Evolutionary conservation across 2,888 invertebrate species (phyloP).

Genomic region (Escarpia spicata): DNA sequence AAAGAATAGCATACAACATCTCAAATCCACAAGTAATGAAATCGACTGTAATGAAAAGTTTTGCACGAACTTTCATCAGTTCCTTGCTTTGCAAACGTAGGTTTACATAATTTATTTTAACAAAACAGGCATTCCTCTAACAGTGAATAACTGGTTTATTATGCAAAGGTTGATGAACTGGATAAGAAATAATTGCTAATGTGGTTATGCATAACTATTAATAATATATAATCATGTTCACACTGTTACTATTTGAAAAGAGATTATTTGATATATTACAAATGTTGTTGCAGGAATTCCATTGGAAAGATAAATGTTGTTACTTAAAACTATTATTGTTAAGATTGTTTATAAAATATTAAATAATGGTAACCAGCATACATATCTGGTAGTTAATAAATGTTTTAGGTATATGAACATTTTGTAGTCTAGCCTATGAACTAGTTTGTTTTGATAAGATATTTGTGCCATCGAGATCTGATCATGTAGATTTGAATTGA

Average conservation of each 20-base stretch:
- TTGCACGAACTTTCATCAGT: not conserved
- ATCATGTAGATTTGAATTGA: not conserved
- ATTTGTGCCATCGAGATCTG: not conserved
- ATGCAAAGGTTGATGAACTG: not conserved
- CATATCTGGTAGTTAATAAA: not conserved
- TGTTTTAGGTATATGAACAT: not conserved
- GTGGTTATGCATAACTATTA: not conserved
- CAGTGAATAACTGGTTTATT: not conserved
- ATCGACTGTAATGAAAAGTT: not conserved
- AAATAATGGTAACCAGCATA: not conserved
- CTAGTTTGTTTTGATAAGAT: too few species aligned
- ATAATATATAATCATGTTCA: not conserved
- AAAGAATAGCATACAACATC: not conserved
- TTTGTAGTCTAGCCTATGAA: not conserved
- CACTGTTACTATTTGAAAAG: not conserved
- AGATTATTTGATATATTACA: not conserved
- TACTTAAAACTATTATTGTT: not conserved
- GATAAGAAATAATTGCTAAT: not conserved
- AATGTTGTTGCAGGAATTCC: not conserved
- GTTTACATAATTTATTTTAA: not conserved
- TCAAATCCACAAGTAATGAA: not conserved
- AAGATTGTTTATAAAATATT: constrained; percentile 6
- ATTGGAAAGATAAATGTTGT: not conserved
- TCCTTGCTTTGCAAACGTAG: not conserved
- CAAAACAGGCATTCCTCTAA: not conserved